Conservation (phyloP, 2,888 invertebrate species). For the Parnassius smintheus region DNA sequence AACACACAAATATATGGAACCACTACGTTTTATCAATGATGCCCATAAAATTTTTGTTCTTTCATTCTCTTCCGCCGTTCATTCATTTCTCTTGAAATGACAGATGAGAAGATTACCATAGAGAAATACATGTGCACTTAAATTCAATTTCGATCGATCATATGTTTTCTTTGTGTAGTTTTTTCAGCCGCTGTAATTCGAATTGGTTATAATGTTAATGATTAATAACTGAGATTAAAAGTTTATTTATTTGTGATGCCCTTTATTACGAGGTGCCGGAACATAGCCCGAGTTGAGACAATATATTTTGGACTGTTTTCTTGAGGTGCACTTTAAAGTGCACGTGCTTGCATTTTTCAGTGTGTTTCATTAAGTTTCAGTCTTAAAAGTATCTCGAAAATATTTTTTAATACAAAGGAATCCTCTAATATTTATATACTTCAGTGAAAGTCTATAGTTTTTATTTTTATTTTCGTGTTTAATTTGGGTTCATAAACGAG, state of each 20-base stretch:
- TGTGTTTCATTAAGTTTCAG: constrained; percentile 59
- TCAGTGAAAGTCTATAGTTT: constrained; percentile 29
- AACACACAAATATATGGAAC: too few species aligned
- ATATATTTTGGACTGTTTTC: constrained; percentile 48
- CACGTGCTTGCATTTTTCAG: constrained; percentile 78
- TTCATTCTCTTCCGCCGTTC: constrained; percentile 17
- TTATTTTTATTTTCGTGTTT: constrained; percentile 34
- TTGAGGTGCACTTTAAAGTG: constrained; percentile 64
- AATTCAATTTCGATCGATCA: constrained; percentile 76
- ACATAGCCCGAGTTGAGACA: constrained; percentile 33
- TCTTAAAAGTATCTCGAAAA: constrained; percentile 36
- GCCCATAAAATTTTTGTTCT: background rate
- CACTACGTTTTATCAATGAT: background rate
- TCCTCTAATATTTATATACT: constrained; percentile 31
- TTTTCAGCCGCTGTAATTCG: constrained; percentile 79
- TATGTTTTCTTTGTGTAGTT: constrained; percentile 81
- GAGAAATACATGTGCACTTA: constrained; percentile 77
- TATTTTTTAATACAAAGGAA: constrained; percentile 30
- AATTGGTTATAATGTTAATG: constrained; percentile 67
- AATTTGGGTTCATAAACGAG: constrained; percentile 49
- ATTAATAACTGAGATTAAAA: constrained; percentile 38
- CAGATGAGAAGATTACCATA: constrained; percentile 49
- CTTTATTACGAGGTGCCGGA: constrained; percentile 25
- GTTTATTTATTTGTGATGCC: constrained; percentile 32
- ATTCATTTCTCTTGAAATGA: constrained; percentile 39